Conservation (phyloP, 1,140 invertebrate genomes). For the Hesperophylax magnus region DNA sequence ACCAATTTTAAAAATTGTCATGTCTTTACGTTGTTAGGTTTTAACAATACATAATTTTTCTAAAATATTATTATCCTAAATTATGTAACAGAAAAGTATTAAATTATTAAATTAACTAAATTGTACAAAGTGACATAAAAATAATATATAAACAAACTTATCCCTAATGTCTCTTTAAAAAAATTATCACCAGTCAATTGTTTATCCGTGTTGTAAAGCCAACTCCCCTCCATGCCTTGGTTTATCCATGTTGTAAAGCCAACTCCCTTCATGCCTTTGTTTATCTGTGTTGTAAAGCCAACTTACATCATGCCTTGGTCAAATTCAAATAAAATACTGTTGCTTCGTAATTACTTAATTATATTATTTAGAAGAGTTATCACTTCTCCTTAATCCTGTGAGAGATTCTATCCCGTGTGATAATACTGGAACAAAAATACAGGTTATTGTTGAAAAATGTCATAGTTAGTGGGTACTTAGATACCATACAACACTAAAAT, state of each 20-base stretch:
- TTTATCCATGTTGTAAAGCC: not conserved
- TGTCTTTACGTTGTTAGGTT: slow-evolving; percentile 36
- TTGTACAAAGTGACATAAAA: slow-evolving; percentile 34
- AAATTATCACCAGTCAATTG: slow-evolving; percentile 45
- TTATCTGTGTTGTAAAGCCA: not conserved
- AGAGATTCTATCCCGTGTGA: slow-evolving; percentile 55
- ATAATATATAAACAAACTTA: slow-evolving; percentile 35
- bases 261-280: slow-evolving; percentile 10
- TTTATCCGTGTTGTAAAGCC: not conserved
- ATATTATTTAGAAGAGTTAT: slow-evolving; percentile 46
- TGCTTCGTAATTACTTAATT: slow-evolving; percentile 49
- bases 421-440: slow-evolving; percentile 55
- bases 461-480: too few species aligned
- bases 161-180: slow-evolving; percentile 42
- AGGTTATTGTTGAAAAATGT: too few species aligned
- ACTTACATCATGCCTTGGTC: slow-evolving; percentile 52
- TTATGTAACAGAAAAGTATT: slow-evolving; percentile 45
- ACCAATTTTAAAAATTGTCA: slow-evolving; percentile 41
- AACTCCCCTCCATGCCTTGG: slow-evolving; percentile 22
- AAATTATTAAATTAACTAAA: slow-evolving; percentile 15
- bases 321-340: slow-evolving; percentile 57
- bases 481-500: too few species aligned
- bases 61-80: slow-evolving; percentile 30
- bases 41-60: slow-evolving; percentile 35
- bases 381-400: slow-evolving; percentile 41